Evolutionary conservation across 2,888 invertebrate genomes (phyloP).

Genomic region (Rhagonycha fulva): DNA sequence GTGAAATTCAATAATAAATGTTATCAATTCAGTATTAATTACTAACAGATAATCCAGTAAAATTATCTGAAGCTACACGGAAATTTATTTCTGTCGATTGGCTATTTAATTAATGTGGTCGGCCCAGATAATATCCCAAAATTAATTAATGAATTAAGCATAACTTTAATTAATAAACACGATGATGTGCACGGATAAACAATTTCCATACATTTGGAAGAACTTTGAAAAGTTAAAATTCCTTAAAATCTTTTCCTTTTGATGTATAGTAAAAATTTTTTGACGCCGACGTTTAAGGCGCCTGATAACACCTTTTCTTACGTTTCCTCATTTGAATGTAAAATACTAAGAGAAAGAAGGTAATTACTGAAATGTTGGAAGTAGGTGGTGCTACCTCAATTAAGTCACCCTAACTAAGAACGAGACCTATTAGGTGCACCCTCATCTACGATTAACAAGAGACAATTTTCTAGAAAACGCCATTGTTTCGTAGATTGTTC

Average conservation of each 20-base stretch:
- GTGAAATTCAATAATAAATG: not conserved
- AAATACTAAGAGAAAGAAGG: constrained; percentile 13
- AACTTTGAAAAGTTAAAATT: not conserved
- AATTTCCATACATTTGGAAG: not conserved
- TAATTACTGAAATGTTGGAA: constrained; percentile 20
- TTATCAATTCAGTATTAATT: not conserved
- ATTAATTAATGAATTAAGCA: not conserved
- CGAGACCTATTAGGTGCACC: constrained; percentile 27
- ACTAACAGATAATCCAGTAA: not conserved
- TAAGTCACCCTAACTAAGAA: constrained; percentile 25
- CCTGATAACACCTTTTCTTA: not conserved
- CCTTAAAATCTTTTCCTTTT: not conserved
- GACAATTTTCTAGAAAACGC: constrained; percentile 25
- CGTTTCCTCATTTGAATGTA: not conserved
- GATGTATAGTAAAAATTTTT: not conserved
- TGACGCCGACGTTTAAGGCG: no score
- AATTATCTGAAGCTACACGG: not conserved
- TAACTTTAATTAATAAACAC: not conserved
- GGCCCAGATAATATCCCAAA: not conserved
- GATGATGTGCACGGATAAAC: not conserved
- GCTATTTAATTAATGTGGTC: constrained; percentile 4
- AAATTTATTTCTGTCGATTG: constrained; percentile 11
- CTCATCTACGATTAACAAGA: constrained; percentile 20
- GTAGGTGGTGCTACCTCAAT: constrained; percentile 21
- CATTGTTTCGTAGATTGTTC: constrained; percentile 19